Conservation (phyloP, 1,140 invertebrate genomes). For the Temnothorax longispinosus region DNA sequence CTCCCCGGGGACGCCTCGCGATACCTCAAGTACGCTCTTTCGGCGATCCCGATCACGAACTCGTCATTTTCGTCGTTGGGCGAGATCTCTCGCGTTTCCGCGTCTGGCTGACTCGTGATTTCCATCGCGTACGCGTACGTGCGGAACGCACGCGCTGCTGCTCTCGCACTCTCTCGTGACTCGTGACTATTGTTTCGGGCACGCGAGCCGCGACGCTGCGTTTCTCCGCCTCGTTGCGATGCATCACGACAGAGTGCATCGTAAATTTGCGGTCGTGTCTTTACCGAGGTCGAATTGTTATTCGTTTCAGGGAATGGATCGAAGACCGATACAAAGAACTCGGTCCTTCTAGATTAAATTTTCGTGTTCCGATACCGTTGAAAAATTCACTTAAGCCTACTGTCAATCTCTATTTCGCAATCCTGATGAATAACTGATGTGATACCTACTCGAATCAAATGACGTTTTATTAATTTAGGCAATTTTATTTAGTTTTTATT, state of each 20-base stretch:
- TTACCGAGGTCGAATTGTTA: neutral
- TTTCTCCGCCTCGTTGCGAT: conserved; percentile 37
- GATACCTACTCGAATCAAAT: neutral
- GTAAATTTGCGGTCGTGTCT: conserved; percentile 12
- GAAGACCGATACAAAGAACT: neutral
- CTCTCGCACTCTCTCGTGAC: neutral
- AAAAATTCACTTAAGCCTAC: neutral
- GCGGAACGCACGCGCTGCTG: neutral
- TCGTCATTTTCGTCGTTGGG: conserved; percentile 38
- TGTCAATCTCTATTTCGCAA: neutral
- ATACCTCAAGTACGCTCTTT: neutral
- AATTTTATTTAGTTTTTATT: neutral
- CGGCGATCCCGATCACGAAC: conserved; percentile 44
- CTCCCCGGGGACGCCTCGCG: neutral
- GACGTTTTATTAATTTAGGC: neutral
- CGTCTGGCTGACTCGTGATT: conserved; percentile 24
- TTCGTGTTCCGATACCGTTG: neutral
- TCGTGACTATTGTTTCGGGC: conserved; percentile 27
- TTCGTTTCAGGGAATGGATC: neutral
- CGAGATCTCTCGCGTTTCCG: conserved; percentile 21
- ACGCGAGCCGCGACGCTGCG: conserved; percentile 11
- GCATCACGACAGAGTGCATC: neutral
- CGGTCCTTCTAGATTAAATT: neutral
- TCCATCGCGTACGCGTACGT: conserved; percentile 1
- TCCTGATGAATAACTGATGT: neutral